Conservation (phyloP, 1,140 invertebrate species). For the Philopotamus ludificatus region DNA sequence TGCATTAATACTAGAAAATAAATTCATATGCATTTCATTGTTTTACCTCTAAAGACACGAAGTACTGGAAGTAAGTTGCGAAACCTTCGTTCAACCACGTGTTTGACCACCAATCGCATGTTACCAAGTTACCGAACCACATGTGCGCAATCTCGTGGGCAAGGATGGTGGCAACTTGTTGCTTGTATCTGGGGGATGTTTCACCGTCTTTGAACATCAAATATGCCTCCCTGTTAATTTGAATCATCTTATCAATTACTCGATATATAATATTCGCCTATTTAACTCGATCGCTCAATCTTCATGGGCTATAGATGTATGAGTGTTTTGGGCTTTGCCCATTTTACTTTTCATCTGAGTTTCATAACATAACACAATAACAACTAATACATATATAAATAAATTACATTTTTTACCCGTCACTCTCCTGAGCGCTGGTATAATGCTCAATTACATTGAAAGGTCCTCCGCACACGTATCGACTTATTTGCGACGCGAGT, state of each 20-base stretch:
- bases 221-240: slow-evolving; percentile 62
- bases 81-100: slow-evolving; percentile 62
- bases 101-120: slow-evolving; percentile 69
- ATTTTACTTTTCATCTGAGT: slow-evolving; percentile 46
- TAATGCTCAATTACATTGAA: no score
- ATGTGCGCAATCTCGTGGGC: slow-evolving; percentile 65
- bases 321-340: no score
- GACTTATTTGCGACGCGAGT: no score
- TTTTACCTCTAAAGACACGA: neutral
- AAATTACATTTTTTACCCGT: no score
- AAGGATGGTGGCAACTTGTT: slow-evolving; percentile 56
- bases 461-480: no score
- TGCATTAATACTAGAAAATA: neutral
- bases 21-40: neutral
- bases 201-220: slow-evolving; percentile 57
- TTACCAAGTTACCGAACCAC: slow-evolving; percentile 70
- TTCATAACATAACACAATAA: slow-evolving; percentile 71
- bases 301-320: slow-evolving; percentile 47
- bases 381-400: slow-evolving; percentile 80
- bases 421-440: no score
- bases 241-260: slow-evolving; percentile 52
- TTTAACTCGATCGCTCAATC: slow-evolving; percentile 51
- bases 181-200: slow-evolving; percentile 52
- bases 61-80: slow-evolving; percentile 3
- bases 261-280: slow-evolving; percentile 54